Base-by-base conservation (phyloP, 2,797 vertebrate genomes). In the Rousettus madagascariensis region DNA sequence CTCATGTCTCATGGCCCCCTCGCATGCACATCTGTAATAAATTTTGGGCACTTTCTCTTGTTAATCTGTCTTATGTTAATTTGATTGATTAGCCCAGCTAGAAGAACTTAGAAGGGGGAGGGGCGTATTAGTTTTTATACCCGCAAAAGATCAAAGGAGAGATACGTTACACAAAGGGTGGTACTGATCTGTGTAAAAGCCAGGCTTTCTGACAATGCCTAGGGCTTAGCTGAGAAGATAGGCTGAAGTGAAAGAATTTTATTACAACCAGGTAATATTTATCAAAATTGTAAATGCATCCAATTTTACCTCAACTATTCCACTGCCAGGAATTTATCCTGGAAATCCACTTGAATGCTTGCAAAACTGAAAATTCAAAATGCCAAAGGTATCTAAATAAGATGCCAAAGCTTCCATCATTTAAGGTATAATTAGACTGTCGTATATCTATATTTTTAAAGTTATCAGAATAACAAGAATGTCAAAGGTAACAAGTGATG, bases 281-380 rank as follows among this genome's bases (percentile, higher is more conserved):
- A 91, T 22, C 68, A 84, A 92, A 86, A 90, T 46, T 86, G 63
- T 84, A 92, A 90, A 83, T 53, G 65, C 10, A 94, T 10, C 19
- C 49, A 92, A 79, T 26, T 94, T 92, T 65, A 86, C 72, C 5
- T 66, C 55, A 92, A 86, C 61, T 88, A 86, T 68, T 95, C 9
- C 51, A 36, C 26, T 80, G n/a, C 36, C 46, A 80, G 80, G 3
- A 94, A 96, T 84, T 87, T 51, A 83, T 72, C 38, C 41, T 63
- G 84, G 30, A 83, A 75, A 90, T 72, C 28, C 24, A 68, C 30
- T 66, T 33, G 75, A n/a, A 87, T 43, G 59, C 22, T 59, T 94
- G 15, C 17, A 89, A 96, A 93, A 92, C 77, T 43, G 22, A 90
- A 90, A 90, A 36, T 55, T 86, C 46, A 83, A 80, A 93, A 90